These are phyloP conservation scores for Centropristis striata DNA, from an alignment of 2,113 vertebrate species.

Conservation along the genomic window DNA sequence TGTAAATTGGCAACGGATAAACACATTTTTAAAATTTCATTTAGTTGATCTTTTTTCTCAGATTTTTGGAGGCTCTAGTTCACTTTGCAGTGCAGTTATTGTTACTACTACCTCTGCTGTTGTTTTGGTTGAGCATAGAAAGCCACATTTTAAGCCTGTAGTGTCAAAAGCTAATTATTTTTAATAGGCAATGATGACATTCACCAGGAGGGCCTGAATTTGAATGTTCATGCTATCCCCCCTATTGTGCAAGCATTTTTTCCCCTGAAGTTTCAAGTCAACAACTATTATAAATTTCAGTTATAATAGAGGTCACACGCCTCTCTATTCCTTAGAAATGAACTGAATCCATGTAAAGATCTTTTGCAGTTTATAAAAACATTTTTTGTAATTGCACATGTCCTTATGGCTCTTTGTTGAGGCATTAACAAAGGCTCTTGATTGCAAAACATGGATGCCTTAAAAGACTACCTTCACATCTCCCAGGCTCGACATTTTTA, in stretches of 20 bases:
- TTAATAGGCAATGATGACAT: not conserved
- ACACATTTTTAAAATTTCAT: not conserved
- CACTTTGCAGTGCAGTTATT: not conserved
- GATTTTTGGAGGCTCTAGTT: not conserved
- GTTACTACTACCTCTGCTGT: not conserved
- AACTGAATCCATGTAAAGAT: slow-evolving; percentile 3
- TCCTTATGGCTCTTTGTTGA: slow-evolving; percentile 23
- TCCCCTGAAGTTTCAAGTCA: too few species aligned
- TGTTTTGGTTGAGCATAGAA: not conserved
- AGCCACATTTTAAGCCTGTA: not conserved
- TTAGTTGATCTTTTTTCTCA: not conserved
- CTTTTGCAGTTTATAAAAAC: not conserved
- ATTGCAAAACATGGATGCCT: slow-evolving; percentile 31
- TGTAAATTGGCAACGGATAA: not conserved
- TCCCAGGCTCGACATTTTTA: slow-evolving; percentile 27
- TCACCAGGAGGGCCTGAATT: not conserved
- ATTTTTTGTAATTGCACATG: not conserved
- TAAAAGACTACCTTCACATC: slow-evolving; percentile 39
- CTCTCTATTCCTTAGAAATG: not conserved
- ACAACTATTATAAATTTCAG: too few species aligned
- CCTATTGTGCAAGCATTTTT: not conserved
- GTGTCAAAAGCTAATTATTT: slow-evolving; percentile 7
- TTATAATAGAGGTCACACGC: not conserved
- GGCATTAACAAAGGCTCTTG: slow-evolving; percentile 15
- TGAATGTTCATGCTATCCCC: not conserved